Conservation (phyloP, 2,888 invertebrate genomes). For the Melieria crassipennis region DNA sequence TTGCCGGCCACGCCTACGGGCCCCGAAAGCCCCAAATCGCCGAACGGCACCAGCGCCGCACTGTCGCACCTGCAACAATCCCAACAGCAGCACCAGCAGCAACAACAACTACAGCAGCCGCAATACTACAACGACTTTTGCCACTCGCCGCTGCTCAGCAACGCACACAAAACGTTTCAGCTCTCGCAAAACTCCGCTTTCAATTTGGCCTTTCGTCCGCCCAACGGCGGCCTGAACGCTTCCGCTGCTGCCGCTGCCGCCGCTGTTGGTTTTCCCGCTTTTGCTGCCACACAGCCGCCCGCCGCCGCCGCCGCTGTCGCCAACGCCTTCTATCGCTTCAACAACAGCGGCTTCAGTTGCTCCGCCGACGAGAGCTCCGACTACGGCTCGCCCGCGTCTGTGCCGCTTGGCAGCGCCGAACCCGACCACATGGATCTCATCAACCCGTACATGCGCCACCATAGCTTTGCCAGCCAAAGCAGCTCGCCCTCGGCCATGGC, state of each 20-base stretch:
- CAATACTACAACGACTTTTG: background rate
- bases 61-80: too few species aligned
- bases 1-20: conserved; percentile 61
- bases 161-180: conserved; percentile 51
- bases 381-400: conserved; percentile 28
- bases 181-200: conserved; percentile 62
- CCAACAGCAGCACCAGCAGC: too few species aligned
- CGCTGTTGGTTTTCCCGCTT: conserved; percentile 33
- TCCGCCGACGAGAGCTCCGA: conserved; percentile 45
- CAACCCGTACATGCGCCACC: conserved; percentile 64
- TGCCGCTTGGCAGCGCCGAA: conserved; percentile 27
- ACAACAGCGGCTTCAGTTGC: conserved; percentile 23
- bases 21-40: conserved; percentile 57
- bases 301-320: conserved; percentile 6
- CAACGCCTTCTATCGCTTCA: conserved; percentile 11
- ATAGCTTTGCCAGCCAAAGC: conserved; percentile 53
- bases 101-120: too few species aligned
- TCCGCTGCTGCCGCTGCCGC: conserved; percentile 35
- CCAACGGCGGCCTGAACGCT: conserved; percentile 39
- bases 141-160: conserved; percentile 29
- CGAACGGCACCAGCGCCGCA: conserved; percentile 26
- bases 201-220: conserved; percentile 56
- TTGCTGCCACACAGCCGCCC: conserved; percentile 24
- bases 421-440: conserved; percentile 59
- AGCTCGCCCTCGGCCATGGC: conserved; percentile 47